These are phyloP conservation scores for Ophioderma brevispina DNA, from an alignment of 35 echinoderm and acorn worm genomes.

Conservation along the genomic window DNA sequence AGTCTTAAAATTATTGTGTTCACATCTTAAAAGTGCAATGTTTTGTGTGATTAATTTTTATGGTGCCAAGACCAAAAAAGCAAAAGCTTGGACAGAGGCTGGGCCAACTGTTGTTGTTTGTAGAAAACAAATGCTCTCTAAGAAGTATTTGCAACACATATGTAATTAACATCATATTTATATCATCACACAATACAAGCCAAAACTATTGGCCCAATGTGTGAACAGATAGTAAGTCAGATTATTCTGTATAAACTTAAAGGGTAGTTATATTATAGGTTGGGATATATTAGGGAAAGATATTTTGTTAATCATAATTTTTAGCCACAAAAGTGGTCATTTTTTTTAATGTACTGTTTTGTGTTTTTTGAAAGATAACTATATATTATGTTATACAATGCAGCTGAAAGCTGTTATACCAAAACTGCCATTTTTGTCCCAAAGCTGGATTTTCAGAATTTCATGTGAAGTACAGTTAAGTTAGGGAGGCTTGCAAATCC, in stretches of 20 bases:
- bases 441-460: not conserved
- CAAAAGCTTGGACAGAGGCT: conserved; percentile 41
- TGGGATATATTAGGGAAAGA: not conserved
- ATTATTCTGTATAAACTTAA: not conserved
- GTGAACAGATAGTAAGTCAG: no score
- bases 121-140: no score
- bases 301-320: not conserved
- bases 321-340: not conserved
- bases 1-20: not conserved
- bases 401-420: conserved; percentile 9
- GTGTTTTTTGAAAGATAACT: not conserved
- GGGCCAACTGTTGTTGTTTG: conserved; percentile 2
- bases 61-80: conserved; percentile 43
- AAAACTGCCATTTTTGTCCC: not conserved
- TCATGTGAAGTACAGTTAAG: not conserved
- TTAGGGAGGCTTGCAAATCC: not conserved
- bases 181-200: no score
- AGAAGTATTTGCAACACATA: no score
- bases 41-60: conserved; percentile 20
- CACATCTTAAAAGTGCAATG: conserved; percentile 36
- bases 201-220: no score
- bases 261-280: conserved; percentile 6
- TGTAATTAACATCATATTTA: no score
- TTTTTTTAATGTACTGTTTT: not conserved
- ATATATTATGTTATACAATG: conserved; percentile 7